Evolutionary conservation across 2,888 invertebrate species (phyloP).

Genomic region (Amphipoea oculea): DNA sequence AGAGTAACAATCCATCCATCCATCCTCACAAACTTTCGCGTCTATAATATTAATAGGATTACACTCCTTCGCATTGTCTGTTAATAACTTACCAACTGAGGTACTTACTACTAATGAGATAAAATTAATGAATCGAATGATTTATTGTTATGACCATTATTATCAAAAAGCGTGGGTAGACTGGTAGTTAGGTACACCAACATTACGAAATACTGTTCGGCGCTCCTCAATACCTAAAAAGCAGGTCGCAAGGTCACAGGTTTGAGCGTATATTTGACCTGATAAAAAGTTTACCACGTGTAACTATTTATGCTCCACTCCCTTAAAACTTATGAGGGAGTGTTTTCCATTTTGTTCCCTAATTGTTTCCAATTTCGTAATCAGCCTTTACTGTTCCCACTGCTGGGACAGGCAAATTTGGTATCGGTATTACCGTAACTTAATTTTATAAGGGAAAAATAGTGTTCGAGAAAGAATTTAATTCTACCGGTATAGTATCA

Average conservation of each 20-base stretch:
- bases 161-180: conserved; percentile 33
- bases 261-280: conserved; percentile 28
- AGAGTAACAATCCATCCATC: not conserved
- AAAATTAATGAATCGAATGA: not conserved
- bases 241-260: conserved; percentile 36
- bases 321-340: not conserved
- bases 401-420: not conserved
- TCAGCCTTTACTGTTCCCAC: not conserved
- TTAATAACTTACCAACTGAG: not conserved
- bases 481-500: not conserved
- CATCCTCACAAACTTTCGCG: not conserved
- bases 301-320: conserved; percentile 8
- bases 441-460: not conserved
- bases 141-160: conserved; percentile 9
- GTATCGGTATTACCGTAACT: not conserved
- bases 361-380: not conserved
- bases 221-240: conserved; percentile 32
- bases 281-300: conserved; percentile 3
- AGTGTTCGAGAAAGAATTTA: not conserved
- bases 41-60: not conserved
- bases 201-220: conserved; percentile 15
- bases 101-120: not conserved
- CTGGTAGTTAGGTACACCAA: not conserved
- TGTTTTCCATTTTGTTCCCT: not conserved
- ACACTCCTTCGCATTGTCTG: not conserved